Base-by-base conservation (phyloP, 2,888 invertebrate genomes). In the Physocephala rufipes region DNA sequence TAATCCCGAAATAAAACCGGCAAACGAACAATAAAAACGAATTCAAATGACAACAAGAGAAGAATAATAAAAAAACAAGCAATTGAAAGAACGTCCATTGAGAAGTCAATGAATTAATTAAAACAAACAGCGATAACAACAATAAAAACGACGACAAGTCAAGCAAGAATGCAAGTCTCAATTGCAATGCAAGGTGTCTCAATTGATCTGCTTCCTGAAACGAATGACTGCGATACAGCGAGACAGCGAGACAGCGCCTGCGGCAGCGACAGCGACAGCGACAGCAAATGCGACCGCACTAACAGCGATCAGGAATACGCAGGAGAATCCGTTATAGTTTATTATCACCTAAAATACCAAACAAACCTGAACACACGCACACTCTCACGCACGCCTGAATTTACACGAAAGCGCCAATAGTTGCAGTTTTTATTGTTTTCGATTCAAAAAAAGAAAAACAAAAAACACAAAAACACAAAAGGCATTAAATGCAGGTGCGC, bases 241-340 rank as follows among this genome's bases (percentile, higher is more conserved):
- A 55, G 55, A 19, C 51, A 1, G n/a, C 19, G 59, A 59, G 55
- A 49, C 45, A 19, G 55, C 28, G 58, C 26, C 28, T 61, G 62
- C 75, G 77, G 79, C 79, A 79, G 51, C 65, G 51, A 15, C 19
- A n/a, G 26, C 26, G 21, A 15, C 30, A n/a, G 30, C 21, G 2
- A 28, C 24, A 24, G 12, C n/a, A n/a, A n/a, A n/a, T n/a, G n/a
- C 76, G 77, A 80, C 79, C 79, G 51, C 65, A 30, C 24, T n/a
- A n/a, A 16, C 28, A 58, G 15, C 30, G 15, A 24, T 15, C 9
- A 19, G 15, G 43, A n/a, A 36, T 67, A 49, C 24, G 24, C 59
- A 21, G 21, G 75, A 78, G 80, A 80, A 80, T 81, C 80, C 80
- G 80, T 80, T 80, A 80, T 81, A 80, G 79, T 80, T 80, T 80